Evolutionary conservation across 2,888 invertebrate species (phyloP).

Genomic region (Eustalomyia histrio): DNA sequence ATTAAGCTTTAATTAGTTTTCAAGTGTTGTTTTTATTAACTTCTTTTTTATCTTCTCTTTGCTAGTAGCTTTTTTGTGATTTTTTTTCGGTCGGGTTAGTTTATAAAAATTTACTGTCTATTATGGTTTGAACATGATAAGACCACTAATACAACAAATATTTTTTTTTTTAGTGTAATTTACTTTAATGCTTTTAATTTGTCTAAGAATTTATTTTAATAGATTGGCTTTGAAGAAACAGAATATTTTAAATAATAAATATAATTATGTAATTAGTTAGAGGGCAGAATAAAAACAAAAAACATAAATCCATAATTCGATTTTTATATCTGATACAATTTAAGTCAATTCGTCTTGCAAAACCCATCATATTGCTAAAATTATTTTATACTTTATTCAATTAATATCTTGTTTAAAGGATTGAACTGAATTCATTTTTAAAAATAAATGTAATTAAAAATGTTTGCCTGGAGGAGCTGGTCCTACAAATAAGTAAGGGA

Average conservation of each 20-base stretch:
- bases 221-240: background rate
- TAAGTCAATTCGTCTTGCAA: too few species aligned
- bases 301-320: too few species aligned
- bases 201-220: constrained; percentile 31
- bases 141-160: constrained; percentile 43
- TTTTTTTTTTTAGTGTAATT: constrained; percentile 18
- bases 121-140: constrained; percentile 58
- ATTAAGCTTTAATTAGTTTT: constrained; percentile 78
- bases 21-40: constrained; percentile 76
- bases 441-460: too few species aligned
- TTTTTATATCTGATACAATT: too few species aligned
- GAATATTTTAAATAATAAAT: background rate
- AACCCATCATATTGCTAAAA: too few species aligned
- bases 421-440: too few species aligned
- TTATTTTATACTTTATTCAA: too few species aligned
- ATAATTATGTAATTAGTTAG: constrained; percentile 6
- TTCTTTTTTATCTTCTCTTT: constrained; percentile 41
- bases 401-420: too few species aligned
- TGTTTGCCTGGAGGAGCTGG: too few species aligned
- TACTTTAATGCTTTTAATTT: constrained; percentile 45
- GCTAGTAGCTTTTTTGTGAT: constrained; percentile 31
- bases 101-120: constrained; percentile 66
- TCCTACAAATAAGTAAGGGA: too few species aligned
- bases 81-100: constrained; percentile 67
- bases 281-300: too few species aligned